A percentile compares a stretch with the other conserved stretches of the same genome.
Conservation (phyloP, 2,113 vertebrate species). For the Python bivittatus region DNA sequence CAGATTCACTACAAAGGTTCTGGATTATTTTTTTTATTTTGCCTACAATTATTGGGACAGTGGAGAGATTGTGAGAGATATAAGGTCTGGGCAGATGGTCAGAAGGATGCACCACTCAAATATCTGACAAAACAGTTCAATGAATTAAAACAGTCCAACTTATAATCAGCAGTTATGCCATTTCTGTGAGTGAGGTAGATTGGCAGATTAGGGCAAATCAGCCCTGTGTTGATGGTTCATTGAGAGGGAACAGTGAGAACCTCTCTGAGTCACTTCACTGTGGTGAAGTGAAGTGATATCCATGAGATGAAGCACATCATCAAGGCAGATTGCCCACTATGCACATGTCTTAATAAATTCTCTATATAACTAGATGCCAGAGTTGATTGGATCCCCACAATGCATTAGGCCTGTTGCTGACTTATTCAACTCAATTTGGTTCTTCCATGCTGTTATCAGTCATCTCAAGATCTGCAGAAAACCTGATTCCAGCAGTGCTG, state of each 20-base stretch:
- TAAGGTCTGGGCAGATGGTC: neutral
- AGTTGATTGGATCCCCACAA: neutral
- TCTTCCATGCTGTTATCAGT: neutral
- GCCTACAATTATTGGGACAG: neutral
- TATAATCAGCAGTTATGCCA: neutral
- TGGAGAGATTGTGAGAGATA: neutral
- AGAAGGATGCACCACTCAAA: neutral
- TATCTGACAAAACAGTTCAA: neutral
- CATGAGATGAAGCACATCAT: neutral
- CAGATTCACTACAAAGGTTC: neutral
- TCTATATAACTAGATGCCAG: neutral
- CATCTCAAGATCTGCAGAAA: neutral
- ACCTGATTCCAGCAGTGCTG: neutral
- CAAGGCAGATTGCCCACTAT: neutral
- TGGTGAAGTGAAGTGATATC: neutral
- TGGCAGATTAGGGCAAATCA: neutral
- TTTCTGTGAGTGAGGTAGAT: neutral
- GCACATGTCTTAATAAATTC: neutral
- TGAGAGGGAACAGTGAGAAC: neutral
- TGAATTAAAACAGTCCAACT: neutral
- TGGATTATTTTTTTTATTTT: neutral
- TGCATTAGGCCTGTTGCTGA: neutral
- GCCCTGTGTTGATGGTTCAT: neutral
- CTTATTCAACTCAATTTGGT: neutral
- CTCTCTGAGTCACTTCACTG: neutral